Evolutionary conservation across 2,113 vertebrate genomes (phyloP).

Genomic region (Lamprologus callipterus): DNA sequence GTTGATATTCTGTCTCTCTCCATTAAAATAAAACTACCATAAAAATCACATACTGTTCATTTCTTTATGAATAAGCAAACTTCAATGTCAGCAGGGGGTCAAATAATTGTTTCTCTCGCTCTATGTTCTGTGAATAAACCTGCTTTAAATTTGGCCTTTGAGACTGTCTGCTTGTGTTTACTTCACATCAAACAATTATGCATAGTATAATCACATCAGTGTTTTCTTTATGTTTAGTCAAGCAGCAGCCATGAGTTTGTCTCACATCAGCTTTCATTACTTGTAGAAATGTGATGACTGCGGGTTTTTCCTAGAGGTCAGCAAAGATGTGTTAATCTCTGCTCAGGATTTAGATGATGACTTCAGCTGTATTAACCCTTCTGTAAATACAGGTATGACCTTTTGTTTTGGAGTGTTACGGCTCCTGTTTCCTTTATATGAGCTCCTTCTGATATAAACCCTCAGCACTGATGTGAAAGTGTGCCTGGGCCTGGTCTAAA

Average conservation of each 20-base stretch:
- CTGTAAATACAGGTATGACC: not conserved
- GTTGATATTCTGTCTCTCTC: accelerated
- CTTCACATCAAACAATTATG: not conserved
- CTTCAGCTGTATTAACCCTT: not conserved
- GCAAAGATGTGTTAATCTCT: not conserved
- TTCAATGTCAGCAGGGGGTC: not conserved
- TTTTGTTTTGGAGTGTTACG: not conserved
- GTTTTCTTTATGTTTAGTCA: not conserved
- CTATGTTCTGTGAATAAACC: not conserved
- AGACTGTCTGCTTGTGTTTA: not conserved
- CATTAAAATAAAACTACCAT: not conserved
- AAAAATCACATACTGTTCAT: not conserved
- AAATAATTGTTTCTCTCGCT: not conserved
- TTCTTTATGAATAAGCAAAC: not conserved
- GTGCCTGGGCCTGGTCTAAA: not conserved
- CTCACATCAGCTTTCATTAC: not conserved
- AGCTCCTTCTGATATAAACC: not conserved
- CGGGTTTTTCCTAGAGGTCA: constrained; percentile 43
- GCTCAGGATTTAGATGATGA: not conserved
- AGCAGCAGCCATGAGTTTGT: not conserved
- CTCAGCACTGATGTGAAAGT: not conserved
- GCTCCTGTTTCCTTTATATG: not conserved
- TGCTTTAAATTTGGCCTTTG: not conserved
- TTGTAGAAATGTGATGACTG: constrained; percentile 57
- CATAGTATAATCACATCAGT: not conserved